phyloP scores from a whole-genome alignment of 2,797 vertebrate species.

The Falco rusticolus region DNA sequence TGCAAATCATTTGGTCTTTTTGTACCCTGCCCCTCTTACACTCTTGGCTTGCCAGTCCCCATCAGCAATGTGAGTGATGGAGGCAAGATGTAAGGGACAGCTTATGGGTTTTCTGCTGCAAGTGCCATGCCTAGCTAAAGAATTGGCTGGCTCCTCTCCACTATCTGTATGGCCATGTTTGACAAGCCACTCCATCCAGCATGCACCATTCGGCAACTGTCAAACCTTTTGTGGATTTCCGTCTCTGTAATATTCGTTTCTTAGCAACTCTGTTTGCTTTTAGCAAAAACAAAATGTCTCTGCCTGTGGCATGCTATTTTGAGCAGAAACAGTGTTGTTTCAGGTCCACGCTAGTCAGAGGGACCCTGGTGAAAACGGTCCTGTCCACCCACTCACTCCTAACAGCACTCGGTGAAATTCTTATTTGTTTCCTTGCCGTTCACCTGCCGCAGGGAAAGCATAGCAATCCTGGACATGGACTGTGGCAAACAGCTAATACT shows the following conservation, averaged over 20 bases:
- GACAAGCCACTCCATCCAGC: not conserved
- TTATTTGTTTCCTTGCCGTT: not conserved
- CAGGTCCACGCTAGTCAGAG: not conserved
- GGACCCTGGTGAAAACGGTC: slow-evolving; percentile 35
- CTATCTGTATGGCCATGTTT: not conserved
- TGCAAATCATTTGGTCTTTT: not conserved
- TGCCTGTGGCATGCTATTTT: slow-evolving; percentile 64
- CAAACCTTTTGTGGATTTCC: slow-evolving; percentile 58
- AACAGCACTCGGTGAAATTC: not conserved
- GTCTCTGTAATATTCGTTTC: slow-evolving; percentile 63
- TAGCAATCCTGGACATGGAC: not conserved
- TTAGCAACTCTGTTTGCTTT: slow-evolving; percentile 75
- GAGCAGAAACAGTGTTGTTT: slow-evolving; percentile 45
- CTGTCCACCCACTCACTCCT: slow-evolving; percentile 2
- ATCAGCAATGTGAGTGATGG: not conserved
- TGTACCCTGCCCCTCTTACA: not conserved
- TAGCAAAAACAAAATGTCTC: slow-evolving; percentile 68
- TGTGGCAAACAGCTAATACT: not conserved
- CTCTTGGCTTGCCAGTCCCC: not conserved
- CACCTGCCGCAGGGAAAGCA: not conserved
- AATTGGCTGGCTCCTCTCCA: not conserved
- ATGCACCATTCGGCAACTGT: not conserved
- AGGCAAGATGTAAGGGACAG: not conserved
- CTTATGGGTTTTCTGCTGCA: not conserved
- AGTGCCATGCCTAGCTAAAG: not conserved